Base-by-base conservation (phyloP, 2,113 vertebrate species). In the Serilophus lunatus region DNA sequence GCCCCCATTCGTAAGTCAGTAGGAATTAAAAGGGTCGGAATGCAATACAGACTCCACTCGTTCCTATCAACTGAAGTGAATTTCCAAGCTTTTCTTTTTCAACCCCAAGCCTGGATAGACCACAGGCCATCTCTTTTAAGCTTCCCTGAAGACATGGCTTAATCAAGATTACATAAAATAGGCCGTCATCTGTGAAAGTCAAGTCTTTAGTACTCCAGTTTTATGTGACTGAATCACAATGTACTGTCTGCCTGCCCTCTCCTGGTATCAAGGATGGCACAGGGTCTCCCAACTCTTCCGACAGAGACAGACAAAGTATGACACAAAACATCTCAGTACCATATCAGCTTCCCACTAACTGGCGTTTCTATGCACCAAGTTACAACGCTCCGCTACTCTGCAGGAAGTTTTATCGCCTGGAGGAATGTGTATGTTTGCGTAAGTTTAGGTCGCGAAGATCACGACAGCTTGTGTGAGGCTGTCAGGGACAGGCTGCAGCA, bases 401-500 rank as follows among this genome's bases (percentile, higher is more conserved):
- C 56, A 63, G 44, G 33, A 26, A 77, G 50, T 54, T 82, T 68
- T 68, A 72, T 49, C 40, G 36, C 28, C 7, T 9, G 38, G 19
- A 79, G 25, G 28, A 82, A 82, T 0, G 5, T 38, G 18, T 25
- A 29, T 1, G 1, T 66, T 72, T 68, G 31, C 42, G 36, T 31
- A 57, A 65, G 36, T 53, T 64, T 42, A 47, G 31, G 57, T 51
- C 81, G 47, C 0, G 4, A 35, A 92, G 19, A 69, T 36, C 25
- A 3, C 0, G 5, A 29, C 42, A 49, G 72, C n/a, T 68, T 15
- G 42, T 1, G 1, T 10, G 12, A 49, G 7, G 25, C 42, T 53
- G 45, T 29, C 28, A 12, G 51, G 18, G 9, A 51, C 0, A 2
- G 53, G 28, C 33, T 18, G 35, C 24, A 61, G 74, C 65, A 25